Evolutionary conservation across 2,888 invertebrate genomes (phyloP).

Genomic region (Bhutanitis thaidina): DNA sequence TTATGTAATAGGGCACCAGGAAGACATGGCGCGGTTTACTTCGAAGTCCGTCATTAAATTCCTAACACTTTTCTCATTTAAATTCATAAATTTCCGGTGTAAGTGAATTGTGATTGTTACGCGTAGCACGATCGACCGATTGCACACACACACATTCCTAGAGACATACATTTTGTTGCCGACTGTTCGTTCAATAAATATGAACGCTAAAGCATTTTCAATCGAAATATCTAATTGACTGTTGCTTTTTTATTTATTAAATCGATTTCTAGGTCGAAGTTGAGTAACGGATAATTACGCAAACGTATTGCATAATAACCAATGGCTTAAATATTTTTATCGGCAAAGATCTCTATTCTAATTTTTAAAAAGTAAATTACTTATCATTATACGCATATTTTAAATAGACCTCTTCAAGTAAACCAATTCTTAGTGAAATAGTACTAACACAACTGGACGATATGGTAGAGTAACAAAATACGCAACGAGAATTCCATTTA

Average conservation of each 20-base stretch:
- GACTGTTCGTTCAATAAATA: slow-evolving; percentile 26
- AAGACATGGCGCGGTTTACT: slow-evolving; percentile 50
- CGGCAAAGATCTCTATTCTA: slow-evolving; percentile 43
- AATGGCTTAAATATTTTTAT: slow-evolving; percentile 29
- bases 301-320: slow-evolving; percentile 37
- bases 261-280: slow-evolving; percentile 33
- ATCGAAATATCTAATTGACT: slow-evolving; percentile 26
- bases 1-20: slow-evolving; percentile 56
- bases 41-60: slow-evolving; percentile 71
- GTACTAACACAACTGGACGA: slow-evolving; percentile 26
- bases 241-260: slow-evolving; percentile 26
- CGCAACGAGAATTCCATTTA: slow-evolving; percentile 68
- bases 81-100: slow-evolving; percentile 80
- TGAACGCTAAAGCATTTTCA: slow-evolving; percentile 23
- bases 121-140: slow-evolving; percentile 67
- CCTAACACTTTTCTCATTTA: slow-evolving; percentile 77
- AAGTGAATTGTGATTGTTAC: slow-evolving; percentile 57
- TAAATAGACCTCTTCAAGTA: slow-evolving; percentile 2
- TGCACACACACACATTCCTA: slow-evolving; percentile 57
- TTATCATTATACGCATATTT: slow-evolving; percentile 28
- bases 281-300: slow-evolving; percentile 39
- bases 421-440: too few species aligned
- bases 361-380: slow-evolving; percentile 49
- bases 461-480: slow-evolving; percentile 38
- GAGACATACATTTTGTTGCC: slow-evolving; percentile 38